phyloP scores from a whole-genome alignment of 2,797 vertebrate species.

The Bucorvus abyssinicus region DNA sequence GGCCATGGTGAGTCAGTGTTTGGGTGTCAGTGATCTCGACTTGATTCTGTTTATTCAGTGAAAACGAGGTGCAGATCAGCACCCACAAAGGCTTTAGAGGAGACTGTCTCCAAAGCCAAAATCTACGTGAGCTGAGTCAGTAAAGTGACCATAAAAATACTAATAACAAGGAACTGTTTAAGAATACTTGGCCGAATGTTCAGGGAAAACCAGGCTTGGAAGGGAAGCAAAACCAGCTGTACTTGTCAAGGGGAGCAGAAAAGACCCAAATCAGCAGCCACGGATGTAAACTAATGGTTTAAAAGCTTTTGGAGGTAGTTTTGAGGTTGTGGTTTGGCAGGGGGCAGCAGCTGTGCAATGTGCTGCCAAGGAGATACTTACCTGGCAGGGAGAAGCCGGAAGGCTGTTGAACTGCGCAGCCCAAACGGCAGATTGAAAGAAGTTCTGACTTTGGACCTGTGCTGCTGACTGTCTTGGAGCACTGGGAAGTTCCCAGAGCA shows the following conservation, averaged over 20 bases:
- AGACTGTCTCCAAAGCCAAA: background rate
- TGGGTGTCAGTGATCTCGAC: background rate
- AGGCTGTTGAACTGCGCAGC: background rate
- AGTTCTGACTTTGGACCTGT: background rate
- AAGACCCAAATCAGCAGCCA: background rate
- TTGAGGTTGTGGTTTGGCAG: background rate
- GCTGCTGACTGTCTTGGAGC: background rate
- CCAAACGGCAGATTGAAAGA: background rate
- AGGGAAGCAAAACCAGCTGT: background rate
- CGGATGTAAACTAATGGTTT: background rate
- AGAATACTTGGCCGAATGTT: background rate
- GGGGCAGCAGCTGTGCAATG: accelerated
- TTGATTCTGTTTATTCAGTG: accelerated
- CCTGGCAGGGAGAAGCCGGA: background rate
- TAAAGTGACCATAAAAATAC: background rate
- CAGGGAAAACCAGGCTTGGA: background rate
- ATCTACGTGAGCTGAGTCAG: background rate
- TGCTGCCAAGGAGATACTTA: accelerated
- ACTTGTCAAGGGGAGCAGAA: background rate
- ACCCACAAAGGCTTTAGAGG: background rate
- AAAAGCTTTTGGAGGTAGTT: accelerated
- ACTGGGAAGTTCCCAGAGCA: background rate
- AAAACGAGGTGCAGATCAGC: background rate
- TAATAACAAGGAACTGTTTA: background rate
- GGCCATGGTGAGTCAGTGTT: accelerated